Evolutionary conservation across 2,113 vertebrate genomes (phyloP).

Genomic region (Hymenochirus boettgeri): DNA sequence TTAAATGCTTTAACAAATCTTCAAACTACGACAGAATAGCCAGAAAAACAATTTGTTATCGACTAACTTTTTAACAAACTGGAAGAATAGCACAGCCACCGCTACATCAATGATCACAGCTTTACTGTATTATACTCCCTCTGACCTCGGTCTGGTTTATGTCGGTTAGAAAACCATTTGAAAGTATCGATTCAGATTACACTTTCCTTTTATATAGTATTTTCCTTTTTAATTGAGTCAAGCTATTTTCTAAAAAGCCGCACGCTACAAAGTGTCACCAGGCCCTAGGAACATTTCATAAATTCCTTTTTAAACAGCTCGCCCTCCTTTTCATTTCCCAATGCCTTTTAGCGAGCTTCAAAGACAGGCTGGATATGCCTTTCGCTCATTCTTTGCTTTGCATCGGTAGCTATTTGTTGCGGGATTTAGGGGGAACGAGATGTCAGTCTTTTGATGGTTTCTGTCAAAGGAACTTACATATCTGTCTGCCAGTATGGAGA

Average conservation of each 20-base stretch:
- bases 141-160: too few relatives aligned
- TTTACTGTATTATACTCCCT: too few relatives aligned
- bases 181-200: too few relatives aligned
- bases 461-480: neutral
- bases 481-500: constrained; percentile 5
- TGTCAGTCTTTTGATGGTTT: constrained; percentile 29
- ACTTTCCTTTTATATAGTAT: too few relatives aligned
- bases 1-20: too few relatives aligned
- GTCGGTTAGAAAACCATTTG: too few relatives aligned
- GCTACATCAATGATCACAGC: too few relatives aligned
- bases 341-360: constrained; percentile 19
- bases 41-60: too few relatives aligned
- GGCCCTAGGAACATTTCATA: neutral
- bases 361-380: constrained; percentile 20
- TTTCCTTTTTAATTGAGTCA: too few relatives aligned
- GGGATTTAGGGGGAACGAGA: constrained; percentile 13
- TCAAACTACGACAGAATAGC: too few relatives aligned
- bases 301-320: constrained; percentile 11
- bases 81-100: too few relatives aligned
- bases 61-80: too few relatives aligned
- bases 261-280: neutral
- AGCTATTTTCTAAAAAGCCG: neutral
- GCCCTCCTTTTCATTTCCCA: neutral
- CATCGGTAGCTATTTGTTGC: constrained; percentile 13
- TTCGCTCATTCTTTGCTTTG: constrained; percentile 1